phyloP scores from a whole-genome alignment of 2,888 invertebrate species.

The Trichopoda pennipes region DNA sequence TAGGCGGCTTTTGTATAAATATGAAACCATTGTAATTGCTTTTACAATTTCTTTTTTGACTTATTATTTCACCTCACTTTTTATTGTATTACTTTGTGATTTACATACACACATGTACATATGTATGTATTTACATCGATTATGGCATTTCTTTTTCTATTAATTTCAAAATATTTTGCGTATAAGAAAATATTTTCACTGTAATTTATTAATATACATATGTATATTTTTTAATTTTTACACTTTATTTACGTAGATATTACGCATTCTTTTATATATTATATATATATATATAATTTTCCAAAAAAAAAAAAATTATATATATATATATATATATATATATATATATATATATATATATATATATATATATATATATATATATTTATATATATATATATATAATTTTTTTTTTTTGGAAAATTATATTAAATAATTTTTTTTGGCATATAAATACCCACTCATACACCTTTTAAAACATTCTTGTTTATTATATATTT shows the following conservation, averaged over 20 bases:
- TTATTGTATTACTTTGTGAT: background rate
- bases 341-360: no score
- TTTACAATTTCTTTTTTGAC: background rate
- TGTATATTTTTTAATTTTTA: conserved; percentile 4
- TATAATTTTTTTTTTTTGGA: no score
- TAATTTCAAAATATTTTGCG: background rate
- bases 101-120: no score
- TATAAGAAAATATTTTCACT: conserved; percentile 5
- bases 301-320: no score
- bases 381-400: background rate
- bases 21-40: conserved; percentile 9
- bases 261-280: background rate
- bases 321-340: no score
- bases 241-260: background rate
- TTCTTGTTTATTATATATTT: background rate
- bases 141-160: background rate
- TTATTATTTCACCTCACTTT: conserved; percentile 14
- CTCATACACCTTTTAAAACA: no score
- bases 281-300: no score
- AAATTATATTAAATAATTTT: conserved; percentile 11
- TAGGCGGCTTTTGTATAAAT: conserved; percentile 25
- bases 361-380: no score
- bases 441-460: background rate
- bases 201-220: background rate
- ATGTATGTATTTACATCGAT: no score